Percentiles rank a stretch among this genome's conserved stretches.
Evolutionary conservation across 1,140 invertebrate genomes (phyloP).

Genomic region (Samia ricini): DNA sequence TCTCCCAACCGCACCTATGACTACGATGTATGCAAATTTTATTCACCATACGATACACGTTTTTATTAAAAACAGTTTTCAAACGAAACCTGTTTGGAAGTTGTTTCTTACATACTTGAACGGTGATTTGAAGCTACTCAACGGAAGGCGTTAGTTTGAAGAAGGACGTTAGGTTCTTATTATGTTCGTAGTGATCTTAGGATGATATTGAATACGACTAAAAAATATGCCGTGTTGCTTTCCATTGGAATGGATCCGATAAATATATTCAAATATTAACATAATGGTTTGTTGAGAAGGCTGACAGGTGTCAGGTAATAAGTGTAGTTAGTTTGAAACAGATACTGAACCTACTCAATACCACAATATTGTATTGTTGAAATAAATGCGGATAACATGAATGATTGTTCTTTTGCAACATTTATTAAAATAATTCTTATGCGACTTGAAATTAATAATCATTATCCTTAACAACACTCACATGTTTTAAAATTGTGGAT

Average conservation of each 20-base stretch:
- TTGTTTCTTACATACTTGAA: not conserved
- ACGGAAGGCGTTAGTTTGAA: not conserved
- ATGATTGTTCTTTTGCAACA: not conserved
- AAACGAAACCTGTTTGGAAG: not conserved
- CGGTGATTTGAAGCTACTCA: not conserved
- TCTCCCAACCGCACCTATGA: constrained; percentile 14
- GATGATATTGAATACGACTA: not conserved
- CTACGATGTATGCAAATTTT: constrained; percentile 38
- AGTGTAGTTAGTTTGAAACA: not conserved
- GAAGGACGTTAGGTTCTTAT: not conserved
- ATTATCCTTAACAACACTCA: no score
- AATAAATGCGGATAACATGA: not conserved
- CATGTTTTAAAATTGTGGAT: no score
- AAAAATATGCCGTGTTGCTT: not conserved
- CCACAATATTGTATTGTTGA: not conserved
- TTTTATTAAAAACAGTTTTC: not conserved
- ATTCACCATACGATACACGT: not conserved
- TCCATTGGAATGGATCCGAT: not conserved
- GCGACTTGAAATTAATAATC: no score
- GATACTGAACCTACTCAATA: not conserved
- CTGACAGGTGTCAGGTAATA: not conserved
- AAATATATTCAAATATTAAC: constrained; percentile 19
- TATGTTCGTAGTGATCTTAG: not conserved
- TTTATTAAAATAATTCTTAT: not conserved
- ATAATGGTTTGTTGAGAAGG: constrained; percentile 16